These are phyloP conservation scores for Ahaetulla prasina DNA, from an alignment of 2,113 vertebrate genomes.

Conservation along the genomic window DNA sequence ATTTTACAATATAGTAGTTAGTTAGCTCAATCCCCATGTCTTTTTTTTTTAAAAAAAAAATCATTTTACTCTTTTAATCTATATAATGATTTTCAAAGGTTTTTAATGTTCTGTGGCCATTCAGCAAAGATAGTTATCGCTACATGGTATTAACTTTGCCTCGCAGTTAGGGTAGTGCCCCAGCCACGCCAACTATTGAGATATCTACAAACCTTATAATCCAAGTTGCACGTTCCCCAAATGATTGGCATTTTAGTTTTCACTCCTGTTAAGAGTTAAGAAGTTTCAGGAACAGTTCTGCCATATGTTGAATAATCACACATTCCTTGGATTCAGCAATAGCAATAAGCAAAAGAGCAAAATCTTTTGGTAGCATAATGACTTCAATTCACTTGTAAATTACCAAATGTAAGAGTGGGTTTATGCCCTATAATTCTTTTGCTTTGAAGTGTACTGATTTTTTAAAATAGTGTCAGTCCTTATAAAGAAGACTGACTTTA, in stretches of 20 bases:
- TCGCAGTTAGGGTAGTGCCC: background rate
- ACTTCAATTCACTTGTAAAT: background rate
- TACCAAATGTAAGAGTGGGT: background rate
- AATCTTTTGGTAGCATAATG: background rate
- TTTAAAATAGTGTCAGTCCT: background rate
- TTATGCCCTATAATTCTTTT: background rate
- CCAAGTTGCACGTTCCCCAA: background rate
- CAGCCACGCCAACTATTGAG: background rate
- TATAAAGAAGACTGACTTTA: background rate
- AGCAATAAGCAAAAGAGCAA: background rate
- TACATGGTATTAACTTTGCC: background rate
- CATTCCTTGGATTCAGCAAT: background rate
- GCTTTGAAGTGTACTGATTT: background rate
- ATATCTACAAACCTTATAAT: background rate
- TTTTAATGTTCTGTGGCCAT: background rate
- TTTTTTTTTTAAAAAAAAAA: too few species aligned
- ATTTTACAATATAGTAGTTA: background rate
- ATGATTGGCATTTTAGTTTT: background rate
- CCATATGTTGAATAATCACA: background rate
- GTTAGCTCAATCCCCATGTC: background rate
- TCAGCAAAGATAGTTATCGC: background rate
- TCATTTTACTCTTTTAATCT: background rate
- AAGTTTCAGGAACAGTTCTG: background rate
- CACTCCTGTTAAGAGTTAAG: background rate
- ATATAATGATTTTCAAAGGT: background rate